Percentiles rank a stretch among this genome's conserved stretches.
Evolutionary conservation across 2,113 vertebrate genomes (phyloP).

Genomic region (Tonatia bakeri): DNA sequence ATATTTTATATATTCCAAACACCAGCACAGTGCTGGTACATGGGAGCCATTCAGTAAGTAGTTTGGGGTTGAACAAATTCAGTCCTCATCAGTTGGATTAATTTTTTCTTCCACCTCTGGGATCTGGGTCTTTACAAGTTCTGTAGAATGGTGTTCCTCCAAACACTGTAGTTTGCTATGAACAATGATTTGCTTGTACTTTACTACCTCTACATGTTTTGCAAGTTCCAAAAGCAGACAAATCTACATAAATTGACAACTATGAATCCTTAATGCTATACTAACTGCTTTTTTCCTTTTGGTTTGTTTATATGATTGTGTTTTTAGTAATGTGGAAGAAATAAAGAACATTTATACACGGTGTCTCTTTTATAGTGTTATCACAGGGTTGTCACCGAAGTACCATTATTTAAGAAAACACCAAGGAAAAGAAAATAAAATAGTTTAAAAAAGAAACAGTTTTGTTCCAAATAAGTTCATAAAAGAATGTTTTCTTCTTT

Average conservation of each 20-base stretch:
- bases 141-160: not conserved
- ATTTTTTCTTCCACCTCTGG: not conserved
- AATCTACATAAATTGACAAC: not conserved
- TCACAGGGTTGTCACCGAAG: not conserved
- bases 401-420: not conserved
- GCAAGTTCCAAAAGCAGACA: not conserved
- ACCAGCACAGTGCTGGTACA: not conserved
- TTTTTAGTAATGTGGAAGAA: not conserved
- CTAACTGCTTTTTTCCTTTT: not conserved
- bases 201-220: not conserved
- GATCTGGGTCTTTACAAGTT: not conserved
- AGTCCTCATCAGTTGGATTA: not conserved
- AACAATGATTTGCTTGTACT: not conserved
- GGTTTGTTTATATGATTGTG: not conserved
- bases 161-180: not conserved
- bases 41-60: not conserved
- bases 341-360: not conserved
- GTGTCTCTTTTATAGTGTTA: not conserved
- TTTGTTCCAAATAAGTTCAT: too few species aligned
- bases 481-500: constrained; percentile 24
- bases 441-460: not conserved
- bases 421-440: not conserved
- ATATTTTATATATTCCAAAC: not conserved
- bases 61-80: not conserved
- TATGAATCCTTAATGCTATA: not conserved